Evolutionary conservation across 1,140 invertebrate species (phyloP).

Genomic region (Belonocnema kinseyi): DNA sequence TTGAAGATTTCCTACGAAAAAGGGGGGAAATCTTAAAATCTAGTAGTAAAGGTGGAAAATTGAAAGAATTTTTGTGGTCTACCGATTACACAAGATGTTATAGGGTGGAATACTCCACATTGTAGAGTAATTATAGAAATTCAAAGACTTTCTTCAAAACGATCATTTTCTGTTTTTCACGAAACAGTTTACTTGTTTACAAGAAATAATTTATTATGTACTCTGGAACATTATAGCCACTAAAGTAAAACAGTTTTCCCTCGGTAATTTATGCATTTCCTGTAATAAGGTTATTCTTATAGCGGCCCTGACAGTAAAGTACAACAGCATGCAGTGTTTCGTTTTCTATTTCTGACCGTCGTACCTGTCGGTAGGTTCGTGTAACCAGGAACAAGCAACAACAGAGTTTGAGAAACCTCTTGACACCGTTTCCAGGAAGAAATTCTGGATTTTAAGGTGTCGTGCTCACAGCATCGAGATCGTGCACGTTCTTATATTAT

Average conservation of each 20-base stretch:
- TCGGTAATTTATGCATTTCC: constrained; percentile 20
- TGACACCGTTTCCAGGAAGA: background rate
- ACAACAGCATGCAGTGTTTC: background rate
- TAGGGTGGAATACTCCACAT: no score
- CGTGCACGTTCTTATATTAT: no score
- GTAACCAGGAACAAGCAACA: background rate
- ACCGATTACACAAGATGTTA: no score
- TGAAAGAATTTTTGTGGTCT: no score
- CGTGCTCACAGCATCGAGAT: no score
- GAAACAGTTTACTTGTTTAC: constrained; percentile 14
- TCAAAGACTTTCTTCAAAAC: background rate
- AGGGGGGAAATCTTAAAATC: no score
- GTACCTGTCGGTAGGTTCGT: background rate
- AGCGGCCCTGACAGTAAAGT: constrained; percentile 16
- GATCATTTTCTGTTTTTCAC: constrained; percentile 5
- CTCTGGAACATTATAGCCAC: constrained; percentile 10
- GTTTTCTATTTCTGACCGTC: constrained; percentile 8
- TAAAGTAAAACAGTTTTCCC: constrained; percentile 24
- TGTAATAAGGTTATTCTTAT: background rate
- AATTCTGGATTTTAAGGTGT: background rate
- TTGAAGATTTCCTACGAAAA: no score
- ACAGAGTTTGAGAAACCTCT: background rate
- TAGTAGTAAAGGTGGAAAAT: no score
- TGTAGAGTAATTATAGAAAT: constrained; percentile 8
- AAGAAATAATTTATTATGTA: constrained; percentile 25